phyloP scores from a whole-genome alignment of 2,888 invertebrate genomes.

The Thymelicus lineola region DNA sequence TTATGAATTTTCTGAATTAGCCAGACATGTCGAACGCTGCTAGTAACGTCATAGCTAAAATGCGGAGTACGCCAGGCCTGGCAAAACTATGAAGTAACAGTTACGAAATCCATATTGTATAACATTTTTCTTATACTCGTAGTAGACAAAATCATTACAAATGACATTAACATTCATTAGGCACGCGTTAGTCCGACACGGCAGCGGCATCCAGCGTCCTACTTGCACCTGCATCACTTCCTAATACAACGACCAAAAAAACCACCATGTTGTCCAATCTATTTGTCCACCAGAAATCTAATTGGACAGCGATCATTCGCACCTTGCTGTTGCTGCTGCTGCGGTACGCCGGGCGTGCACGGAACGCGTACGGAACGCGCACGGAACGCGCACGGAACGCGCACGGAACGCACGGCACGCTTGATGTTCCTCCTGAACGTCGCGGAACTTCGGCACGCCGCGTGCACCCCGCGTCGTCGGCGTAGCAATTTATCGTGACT shows the following conservation, averaged over 20 bases:
- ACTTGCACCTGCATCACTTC: slow-evolving; percentile 31
- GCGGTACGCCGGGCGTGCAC: slow-evolving; percentile 43
- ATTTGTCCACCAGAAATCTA: slow-evolving; percentile 51
- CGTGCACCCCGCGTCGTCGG: slow-evolving; percentile 40
- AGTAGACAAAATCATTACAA: not conserved
- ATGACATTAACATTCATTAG: not conserved
- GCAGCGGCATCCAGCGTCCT: slow-evolving; percentile 17
- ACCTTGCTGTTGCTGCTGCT: slow-evolving; percentile 50
- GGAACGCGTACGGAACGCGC: slow-evolving; percentile 24
- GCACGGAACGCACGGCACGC: slow-evolving; percentile 43
- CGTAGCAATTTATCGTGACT: slow-evolving; percentile 59
- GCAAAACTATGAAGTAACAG: no score
- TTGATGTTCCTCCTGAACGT: no score
- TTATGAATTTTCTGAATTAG: no score
- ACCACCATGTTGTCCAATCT: slow-evolving; percentile 24
- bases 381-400: slow-evolving; percentile 40
- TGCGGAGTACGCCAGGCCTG: no score
- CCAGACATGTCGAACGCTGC: no score
- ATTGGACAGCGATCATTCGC: slow-evolving; percentile 67
- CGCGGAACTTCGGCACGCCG: slow-evolving; percentile 20
- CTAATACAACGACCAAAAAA: slow-evolving; percentile 25
- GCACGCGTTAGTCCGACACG: slow-evolving; percentile 3
- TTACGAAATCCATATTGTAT: no score
- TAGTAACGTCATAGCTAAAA: no score
- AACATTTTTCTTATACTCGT: no score